phyloP scores from a whole-genome alignment of 2,113 vertebrate species.

The Elephas maximus region DNA sequence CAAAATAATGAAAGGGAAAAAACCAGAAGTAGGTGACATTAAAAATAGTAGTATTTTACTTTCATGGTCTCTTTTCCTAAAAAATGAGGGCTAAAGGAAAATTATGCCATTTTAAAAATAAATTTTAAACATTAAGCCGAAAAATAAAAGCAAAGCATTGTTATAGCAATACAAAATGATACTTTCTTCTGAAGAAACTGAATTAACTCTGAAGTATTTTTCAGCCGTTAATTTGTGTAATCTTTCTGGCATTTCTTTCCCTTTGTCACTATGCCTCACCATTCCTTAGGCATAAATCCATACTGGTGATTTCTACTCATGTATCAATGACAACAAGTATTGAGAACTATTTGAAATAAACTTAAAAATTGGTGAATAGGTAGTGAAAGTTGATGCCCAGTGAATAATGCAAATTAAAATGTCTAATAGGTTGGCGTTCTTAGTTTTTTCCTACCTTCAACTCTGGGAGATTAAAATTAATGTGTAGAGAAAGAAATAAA shows the following conservation, averaged over 20 bases:
- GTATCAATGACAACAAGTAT: neutral
- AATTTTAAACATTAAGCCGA: slow-evolving; percentile 72
- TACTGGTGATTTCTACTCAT: neutral
- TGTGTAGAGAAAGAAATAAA: slow-evolving; percentile 33
- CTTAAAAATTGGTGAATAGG: neutral
- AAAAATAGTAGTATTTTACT: slow-evolving; percentile 72
- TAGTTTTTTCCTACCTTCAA: slow-evolving; percentile 33
- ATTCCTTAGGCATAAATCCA: neutral
- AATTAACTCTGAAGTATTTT: slow-evolving; percentile 55
- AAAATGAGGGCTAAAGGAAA: slow-evolving; percentile 65
- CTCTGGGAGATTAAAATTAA: slow-evolving; percentile 65
- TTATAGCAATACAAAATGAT: slow-evolving; percentile 48
- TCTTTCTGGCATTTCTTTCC: slow-evolving; percentile 9
- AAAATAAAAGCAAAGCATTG: slow-evolving; percentile 49
- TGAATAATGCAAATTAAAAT: slow-evolving; percentile 57
- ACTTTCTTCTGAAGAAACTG: slow-evolving; percentile 53
- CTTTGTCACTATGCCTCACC: neutral
- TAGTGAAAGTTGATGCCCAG: slow-evolving; percentile 43
- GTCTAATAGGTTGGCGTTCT: neutral
- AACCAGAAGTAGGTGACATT: slow-evolving; percentile 39
- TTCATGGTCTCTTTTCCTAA: slow-evolving; percentile 24
- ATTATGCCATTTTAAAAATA: slow-evolving; percentile 57
- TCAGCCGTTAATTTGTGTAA: neutral
- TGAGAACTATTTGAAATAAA: slow-evolving; percentile 41
- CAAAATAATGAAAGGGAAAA: slow-evolving; percentile 60